These are phyloP conservation scores for Xestia rhomboidea DNA, from an alignment of 2,888 invertebrate species.

Conservation along the genomic window DNA sequence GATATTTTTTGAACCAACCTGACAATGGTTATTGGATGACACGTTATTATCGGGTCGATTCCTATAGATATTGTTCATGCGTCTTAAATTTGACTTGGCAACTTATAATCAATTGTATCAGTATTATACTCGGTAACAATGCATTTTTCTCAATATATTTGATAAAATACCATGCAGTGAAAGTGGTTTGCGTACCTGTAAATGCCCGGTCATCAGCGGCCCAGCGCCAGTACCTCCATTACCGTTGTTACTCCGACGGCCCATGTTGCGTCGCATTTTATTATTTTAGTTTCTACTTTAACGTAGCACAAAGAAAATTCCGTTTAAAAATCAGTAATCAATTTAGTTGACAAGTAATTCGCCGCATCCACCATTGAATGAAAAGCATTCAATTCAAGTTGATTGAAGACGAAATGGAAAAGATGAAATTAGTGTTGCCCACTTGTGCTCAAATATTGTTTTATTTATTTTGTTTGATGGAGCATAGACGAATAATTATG, in stretches of 20 bases:
- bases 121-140: not conserved
- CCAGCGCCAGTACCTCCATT: conserved; percentile 57
- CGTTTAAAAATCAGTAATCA: not conserved
- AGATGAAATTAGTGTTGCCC: not conserved
- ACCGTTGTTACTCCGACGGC: conserved; percentile 42
- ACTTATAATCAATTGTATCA: not conserved
- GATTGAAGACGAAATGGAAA: not conserved
- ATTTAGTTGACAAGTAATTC: not conserved
- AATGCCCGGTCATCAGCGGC: conserved; percentile 73
- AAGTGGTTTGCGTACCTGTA: conserved; percentile 63
- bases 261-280: conserved; percentile 58
- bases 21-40: conserved; percentile 10
- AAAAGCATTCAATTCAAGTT: not conserved
- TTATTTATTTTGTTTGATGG: not conserved
- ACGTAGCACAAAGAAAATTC: not conserved
- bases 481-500: not conserved
- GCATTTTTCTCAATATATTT: not conserved
- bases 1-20: not conserved
- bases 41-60: not conserved
- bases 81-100: not conserved
- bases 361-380: conserved; percentile 14
- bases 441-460: no score
- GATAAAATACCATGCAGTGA: not conserved
- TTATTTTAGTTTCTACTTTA: conserved; percentile 1
- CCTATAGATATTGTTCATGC: not conserved